Evolutionary conservation across 1,140 invertebrate genomes (phyloP), one percentile per base, ranked within the genome.

Genomic region (Megalonaias nervosa): DNA sequence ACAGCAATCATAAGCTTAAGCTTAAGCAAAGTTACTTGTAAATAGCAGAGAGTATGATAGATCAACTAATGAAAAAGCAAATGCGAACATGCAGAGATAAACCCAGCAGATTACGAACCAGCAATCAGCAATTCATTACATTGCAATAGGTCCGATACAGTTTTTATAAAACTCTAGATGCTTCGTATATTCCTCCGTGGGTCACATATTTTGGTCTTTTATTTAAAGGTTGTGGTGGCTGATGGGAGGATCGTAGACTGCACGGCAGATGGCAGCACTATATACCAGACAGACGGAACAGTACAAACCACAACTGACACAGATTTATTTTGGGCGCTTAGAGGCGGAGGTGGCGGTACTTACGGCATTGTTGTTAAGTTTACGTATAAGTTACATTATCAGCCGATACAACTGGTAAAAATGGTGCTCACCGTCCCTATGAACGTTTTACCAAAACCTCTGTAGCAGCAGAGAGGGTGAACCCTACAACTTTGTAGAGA

Each of bases 251-350:
- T 78, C 23, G 71, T 71, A 16, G 78, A 71, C 13, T 67, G 61
- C 31, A 67, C 74, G 31, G 74, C 64, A 23, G 38, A 66, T 38
- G 75, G 72, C 16, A 60, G 14, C 14, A 60, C n/a, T 11, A 62
- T n/a, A 38, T 16, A 23, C 14, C 15, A 16, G 13, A 12, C 21
- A 21, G 70, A 84, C 62, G 23, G 78, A 17, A 15, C 16, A 6
- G 67, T 31, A 21, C n/a, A 56, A 2, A 12, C 21, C 3, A 62
- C 61, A 3, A 16, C 23, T n/a, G 73, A 85, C 62, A 59, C 84
- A 15, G 81, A 82, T 26, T 66, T 88, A 15, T 87, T 88, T 61
- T 86, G 85, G 82, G 85, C 85, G 19, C n/a, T 88, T 3, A 19
- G 81, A 61, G 86, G 85, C 5, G 85, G 85, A n/a, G 86, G 86